Evolutionary conservation across 2,797 vertebrate species (phyloP).

Genomic region (Lycodopsis pacificus): DNA sequence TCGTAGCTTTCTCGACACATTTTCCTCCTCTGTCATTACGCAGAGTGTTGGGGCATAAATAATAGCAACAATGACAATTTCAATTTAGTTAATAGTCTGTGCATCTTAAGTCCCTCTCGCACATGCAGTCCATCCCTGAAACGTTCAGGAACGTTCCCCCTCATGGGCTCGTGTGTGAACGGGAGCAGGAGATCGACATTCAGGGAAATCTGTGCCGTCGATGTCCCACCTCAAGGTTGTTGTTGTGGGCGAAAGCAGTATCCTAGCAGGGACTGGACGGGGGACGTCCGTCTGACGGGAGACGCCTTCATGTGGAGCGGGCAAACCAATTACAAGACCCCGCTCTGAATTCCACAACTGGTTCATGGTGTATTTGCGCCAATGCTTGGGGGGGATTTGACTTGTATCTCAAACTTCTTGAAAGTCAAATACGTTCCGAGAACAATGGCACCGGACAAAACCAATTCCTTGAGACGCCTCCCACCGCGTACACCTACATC

Average conservation of each 20-base stretch:
- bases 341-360: too few species aligned
- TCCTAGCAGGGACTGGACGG: too few species aligned
- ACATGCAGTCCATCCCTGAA: neutral
- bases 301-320: too few species aligned
- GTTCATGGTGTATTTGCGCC: neutral
- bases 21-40: conserved; percentile 32
- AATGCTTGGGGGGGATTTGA: neutral
- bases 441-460: neutral
- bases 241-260: too few species aligned
- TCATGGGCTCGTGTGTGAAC: neutral
- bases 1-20: neutral
- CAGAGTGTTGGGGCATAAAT: conserved; percentile 15
- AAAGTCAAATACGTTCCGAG: neutral
- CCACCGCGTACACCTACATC: neutral
- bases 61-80: conserved; percentile 11
- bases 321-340: too few species aligned
- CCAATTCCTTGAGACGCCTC: neutral
- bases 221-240: too few species aligned
- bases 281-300: too few species aligned
- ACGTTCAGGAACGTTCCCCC: neutral
- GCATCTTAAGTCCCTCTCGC: neutral
- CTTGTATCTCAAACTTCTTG: neutral
- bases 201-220: too few species aligned
- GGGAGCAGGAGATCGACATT: neutral
- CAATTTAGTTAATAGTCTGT: neutral